phyloP scores from a whole-genome alignment of 2,888 invertebrate species.

The Heliothis peltigera region DNA sequence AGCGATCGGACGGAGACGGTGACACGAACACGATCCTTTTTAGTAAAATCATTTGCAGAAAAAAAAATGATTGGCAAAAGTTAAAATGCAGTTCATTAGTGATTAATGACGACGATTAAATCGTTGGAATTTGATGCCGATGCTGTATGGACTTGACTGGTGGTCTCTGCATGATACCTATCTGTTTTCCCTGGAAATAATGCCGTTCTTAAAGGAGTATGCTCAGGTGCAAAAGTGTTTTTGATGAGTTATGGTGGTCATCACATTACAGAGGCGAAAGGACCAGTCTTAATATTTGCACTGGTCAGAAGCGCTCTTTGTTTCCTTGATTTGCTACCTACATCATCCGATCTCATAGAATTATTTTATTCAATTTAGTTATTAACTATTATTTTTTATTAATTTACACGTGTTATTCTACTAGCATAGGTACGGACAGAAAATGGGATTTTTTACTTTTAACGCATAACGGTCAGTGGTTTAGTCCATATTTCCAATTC shows the following conservation, averaged over 20 bases:
- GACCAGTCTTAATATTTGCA: too few species aligned
- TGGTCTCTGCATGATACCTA: not conserved
- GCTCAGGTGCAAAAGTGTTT: too few species aligned
- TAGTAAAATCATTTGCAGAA: constrained; percentile 82
- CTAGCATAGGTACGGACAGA: too few species aligned
- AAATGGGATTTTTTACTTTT: too few species aligned
- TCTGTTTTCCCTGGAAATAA: not conserved
- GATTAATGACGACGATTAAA: constrained; percentile 50
- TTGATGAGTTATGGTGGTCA: too few species aligned
- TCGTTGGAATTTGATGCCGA: constrained; percentile 21
- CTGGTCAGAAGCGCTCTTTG: too few species aligned
- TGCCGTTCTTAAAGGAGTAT: not conserved
- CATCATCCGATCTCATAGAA: not conserved
- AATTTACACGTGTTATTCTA: too few species aligned
- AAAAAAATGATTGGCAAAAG: constrained; percentile 72
- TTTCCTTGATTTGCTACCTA: not conserved
- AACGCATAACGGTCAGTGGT: too few species aligned
- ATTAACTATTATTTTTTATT: not conserved
- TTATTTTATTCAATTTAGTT: not conserved
- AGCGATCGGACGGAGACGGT: constrained; percentile 76
- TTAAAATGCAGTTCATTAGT: constrained; percentile 67
- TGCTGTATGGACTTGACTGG: not conserved
- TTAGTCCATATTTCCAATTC: too few species aligned
- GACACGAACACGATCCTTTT: constrained; percentile 86
- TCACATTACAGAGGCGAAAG: too few species aligned